Base-by-base conservation (phyloP, 2,888 invertebrate genomes). In the Sinentomon sp. region DNA sequence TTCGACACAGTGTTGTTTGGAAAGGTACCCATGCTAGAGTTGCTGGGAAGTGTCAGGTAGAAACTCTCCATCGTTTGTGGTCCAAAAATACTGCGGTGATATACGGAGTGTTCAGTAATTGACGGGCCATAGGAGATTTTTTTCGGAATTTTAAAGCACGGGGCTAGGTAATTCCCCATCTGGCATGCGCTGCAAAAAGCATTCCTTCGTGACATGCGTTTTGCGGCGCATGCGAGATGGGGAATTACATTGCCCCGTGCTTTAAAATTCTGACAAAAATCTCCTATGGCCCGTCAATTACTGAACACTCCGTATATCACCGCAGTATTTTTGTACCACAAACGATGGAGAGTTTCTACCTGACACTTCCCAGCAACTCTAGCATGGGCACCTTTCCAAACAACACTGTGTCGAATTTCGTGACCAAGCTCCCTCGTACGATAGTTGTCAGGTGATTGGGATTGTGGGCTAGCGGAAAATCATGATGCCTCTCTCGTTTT, bases 331-430 rank as follows among this genome's bases (percentile, higher is more conserved):
- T 17, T 34, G 14, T 35, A 23, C 7, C 16, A 17, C 25, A 23
- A 21, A 40, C 32, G 33, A 36, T 30, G 6, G 25, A 36, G 13
- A 36, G 41, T 7, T 45, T 46, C 40, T 45, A 41, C 34, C 9
- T 44, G 3, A 45, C 43, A 6, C 28, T 46, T 2, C 33, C 41
- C 12, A 41, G 40, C 21, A 43, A 46, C 34, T 44, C 41, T 23
- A 43, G 43, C 10, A 40, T 42, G 38, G 3, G 31, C 2, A 43
- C 42, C 30, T 46, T 42, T 38, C 42, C 43, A 1, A 32, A 41
- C 17, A 48, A 48, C 33, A 45, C 39, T 16, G 39, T 46, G 4
- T 36, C 45, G 6, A 32, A 38, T 22, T 49, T 42, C 33, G 35
- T 14, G 20, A 47, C 44, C 6, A 40, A 43, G 12, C 26, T 48